Evolutionary conservation across 2,113 vertebrate species (phyloP), one percentile per base, ranked within the genome.

Genomic region (Sceloporus tristichus): DNA sequence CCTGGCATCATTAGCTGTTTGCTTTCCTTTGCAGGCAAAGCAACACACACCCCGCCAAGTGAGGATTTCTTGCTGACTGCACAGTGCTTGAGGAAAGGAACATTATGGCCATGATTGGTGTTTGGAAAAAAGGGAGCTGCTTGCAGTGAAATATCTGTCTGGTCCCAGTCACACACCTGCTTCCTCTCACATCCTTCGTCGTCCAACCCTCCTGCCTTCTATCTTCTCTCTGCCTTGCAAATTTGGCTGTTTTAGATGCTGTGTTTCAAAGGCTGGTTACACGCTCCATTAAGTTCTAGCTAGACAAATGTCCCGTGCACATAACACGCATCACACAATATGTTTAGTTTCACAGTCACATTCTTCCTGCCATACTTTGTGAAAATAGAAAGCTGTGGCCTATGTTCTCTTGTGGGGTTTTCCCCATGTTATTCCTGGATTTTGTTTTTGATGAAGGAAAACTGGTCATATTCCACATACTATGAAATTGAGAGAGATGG

Each of bases 1-100:
- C 0, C 56, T 77, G 25, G 25, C 25, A 23, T 66, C 78, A 84
- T 84, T 38, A 62, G 65, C 9, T 5, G n/a, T n/a, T 48, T 54
- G 40, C 40, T 76, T 88, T 88, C 56, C 71, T 68, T 85, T 29
- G 48, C 0, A 0, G 70, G 81, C 38, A 54, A 27, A 27, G 23
- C 21, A 5, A 48, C 62, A 80, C 3, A 34, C 71, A 4, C 5
- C 8, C 10, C 0, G 14, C 1, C 56, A n/a, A 42, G 38, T 9
- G 6, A 80, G 38, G 29, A 14, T 2, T 75, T 62, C 82, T 77
- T 0, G 2, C 88, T 42, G 80, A 82, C 19, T 23, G 2, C n/a
- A 73, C 85, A 66, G 9, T 3, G 19, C 68, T 5, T 0, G 0
- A 1, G 0, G 8, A 6, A 7, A n/a, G 40, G 54, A 40, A 3